A percentile compares a stretch with the other conserved stretches of the same genome.
These are phyloP conservation scores for Rhyzopertha dominica DNA, from an alignment of 1,140 invertebrate species.

Conservation along the genomic window DNA sequence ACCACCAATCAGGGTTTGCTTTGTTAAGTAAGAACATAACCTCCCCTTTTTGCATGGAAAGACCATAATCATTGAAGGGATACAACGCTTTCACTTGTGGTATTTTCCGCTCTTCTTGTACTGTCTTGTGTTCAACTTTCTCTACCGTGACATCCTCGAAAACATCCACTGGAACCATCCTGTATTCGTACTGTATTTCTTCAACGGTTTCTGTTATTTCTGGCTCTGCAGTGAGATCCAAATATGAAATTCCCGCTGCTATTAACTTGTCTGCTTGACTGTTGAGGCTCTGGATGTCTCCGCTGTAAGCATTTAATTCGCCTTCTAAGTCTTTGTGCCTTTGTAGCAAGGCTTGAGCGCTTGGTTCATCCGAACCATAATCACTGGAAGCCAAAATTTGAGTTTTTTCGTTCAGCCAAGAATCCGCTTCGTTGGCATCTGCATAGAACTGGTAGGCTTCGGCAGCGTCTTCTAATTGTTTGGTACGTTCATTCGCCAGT, in stretches of 20 bases:
- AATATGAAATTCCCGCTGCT: slow-evolving; percentile 56
- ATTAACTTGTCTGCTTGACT: slow-evolving; percentile 78
- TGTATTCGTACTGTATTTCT: slow-evolving; percentile 37
- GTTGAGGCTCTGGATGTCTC: slow-evolving; percentile 83
- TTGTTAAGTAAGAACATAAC: slow-evolving; percentile 91
- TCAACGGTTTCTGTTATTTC: slow-evolving; percentile 60
- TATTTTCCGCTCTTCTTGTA: slow-evolving; percentile 79
- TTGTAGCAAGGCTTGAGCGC: slow-evolving; percentile 78
- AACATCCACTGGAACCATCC: slow-evolving; percentile 79
- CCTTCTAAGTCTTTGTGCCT: slow-evolving; percentile 84
- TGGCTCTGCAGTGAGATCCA: slow-evolving; percentile 54
- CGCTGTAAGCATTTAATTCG: slow-evolving; percentile 85
- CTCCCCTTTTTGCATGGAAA: slow-evolving; percentile 88
- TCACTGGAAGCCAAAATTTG: slow-evolving; percentile 82
- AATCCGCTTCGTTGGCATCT: slow-evolving; percentile 96
- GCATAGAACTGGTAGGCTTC: slow-evolving; percentile 94
- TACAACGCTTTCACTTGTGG: slow-evolving; percentile 89
- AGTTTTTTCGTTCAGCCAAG: slow-evolving; percentile 93
- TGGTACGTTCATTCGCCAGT: slow-evolving; percentile 73
- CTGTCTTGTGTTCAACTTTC: slow-evolving; percentile 73
- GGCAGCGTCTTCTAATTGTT: slow-evolving; percentile 87
- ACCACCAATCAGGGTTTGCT: slow-evolving; percentile 98
- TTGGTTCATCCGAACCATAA: slow-evolving; percentile 84
- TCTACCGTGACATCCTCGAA: slow-evolving; percentile 88
- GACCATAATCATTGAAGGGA: slow-evolving; percentile 89